A percentile compares a stretch with the other conserved stretches of the same genome.
These are phyloP conservation scores for Temnothorax longispinosus DNA, from an alignment of 1,140 invertebrate species.

Conservation along the genomic window DNA sequence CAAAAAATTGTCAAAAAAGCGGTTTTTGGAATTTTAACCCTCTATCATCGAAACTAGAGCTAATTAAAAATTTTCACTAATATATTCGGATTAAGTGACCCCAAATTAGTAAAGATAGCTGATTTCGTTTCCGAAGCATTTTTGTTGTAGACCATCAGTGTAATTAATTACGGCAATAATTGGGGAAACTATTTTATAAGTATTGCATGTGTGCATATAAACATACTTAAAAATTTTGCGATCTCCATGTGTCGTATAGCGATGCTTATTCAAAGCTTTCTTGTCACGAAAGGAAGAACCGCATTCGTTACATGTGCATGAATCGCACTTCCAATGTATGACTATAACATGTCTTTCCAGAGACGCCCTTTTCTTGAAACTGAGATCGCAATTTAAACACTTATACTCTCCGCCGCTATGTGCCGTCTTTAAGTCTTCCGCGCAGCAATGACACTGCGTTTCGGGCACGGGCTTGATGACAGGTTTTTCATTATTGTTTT, in stretches of 20 bases:
- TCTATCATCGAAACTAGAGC: too few relatives aligned
- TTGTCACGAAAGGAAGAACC: conserved; percentile 85
- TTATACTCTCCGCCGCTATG: conserved; percentile 84
- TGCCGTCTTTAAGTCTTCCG: conserved; percentile 85
- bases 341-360: conserved; percentile 85
- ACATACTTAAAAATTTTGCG: conserved; percentile 79
- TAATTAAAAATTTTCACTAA: too few relatives aligned
- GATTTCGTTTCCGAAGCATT: too few relatives aligned
- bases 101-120: too few relatives aligned
- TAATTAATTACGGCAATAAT: background rate
- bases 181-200: background rate
- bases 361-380: conserved; percentile 85
- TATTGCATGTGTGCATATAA: conserved; percentile 6
- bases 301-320: conserved; percentile 85
- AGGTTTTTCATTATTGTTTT: conserved; percentile 79
- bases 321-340: conserved; percentile 85
- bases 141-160: too few relatives aligned
- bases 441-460: conserved; percentile 86
- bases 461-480: conserved; percentile 80
- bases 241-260: conserved; percentile 83
- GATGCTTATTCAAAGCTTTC: conserved; percentile 86
- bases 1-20: too few relatives aligned
- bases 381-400: conserved; percentile 85
- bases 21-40: too few relatives aligned
- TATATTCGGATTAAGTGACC: too few relatives aligned